A percentile compares a stretch with the other conserved stretches of the same genome.
phyloP scores from a whole-genome alignment of 2,797 vertebrate species.

The Acanthiza pusilla region DNA sequence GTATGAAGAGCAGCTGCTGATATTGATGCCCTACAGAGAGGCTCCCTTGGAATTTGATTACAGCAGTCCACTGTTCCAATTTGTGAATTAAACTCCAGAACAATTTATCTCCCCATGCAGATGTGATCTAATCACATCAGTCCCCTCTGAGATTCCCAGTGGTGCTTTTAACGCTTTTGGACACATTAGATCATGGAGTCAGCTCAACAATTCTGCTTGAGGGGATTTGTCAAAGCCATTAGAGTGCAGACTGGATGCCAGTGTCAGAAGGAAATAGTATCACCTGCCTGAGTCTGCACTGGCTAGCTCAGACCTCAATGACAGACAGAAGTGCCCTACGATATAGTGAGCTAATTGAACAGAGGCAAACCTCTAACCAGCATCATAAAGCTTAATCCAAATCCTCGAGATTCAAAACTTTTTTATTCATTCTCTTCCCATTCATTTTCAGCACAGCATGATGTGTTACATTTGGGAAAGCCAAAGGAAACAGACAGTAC shows the following conservation, averaged over 20 bases:
- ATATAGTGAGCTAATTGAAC: background rate
- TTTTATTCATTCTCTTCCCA: background rate
- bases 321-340: background rate
- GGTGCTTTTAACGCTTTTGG: slow-evolving; percentile 7
- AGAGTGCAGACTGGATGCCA: background rate
- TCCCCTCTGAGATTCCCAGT: background rate
- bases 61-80: background rate
- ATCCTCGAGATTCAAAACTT: background rate
- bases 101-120: slow-evolving; percentile 26
- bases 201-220: slow-evolving; percentile 1
- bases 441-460: background rate
- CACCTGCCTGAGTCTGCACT: background rate
- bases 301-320: background rate
- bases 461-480: background rate
- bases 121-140: slow-evolving; percentile 9
- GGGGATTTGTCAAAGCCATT: slow-evolving; percentile 28
- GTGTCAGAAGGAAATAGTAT: background rate
- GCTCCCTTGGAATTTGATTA: background rate
- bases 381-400: background rate
- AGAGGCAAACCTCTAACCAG: background rate
- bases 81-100: slow-evolving; percentile 16
- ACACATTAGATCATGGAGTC: background rate
- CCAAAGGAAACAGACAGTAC: background rate
- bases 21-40: background rate
- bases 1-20: background rate